Evolutionary conservation across 1,140 invertebrate genomes (phyloP), one percentile per base, ranked within the genome.

Genomic region (Penaeus japonicus): DNA sequence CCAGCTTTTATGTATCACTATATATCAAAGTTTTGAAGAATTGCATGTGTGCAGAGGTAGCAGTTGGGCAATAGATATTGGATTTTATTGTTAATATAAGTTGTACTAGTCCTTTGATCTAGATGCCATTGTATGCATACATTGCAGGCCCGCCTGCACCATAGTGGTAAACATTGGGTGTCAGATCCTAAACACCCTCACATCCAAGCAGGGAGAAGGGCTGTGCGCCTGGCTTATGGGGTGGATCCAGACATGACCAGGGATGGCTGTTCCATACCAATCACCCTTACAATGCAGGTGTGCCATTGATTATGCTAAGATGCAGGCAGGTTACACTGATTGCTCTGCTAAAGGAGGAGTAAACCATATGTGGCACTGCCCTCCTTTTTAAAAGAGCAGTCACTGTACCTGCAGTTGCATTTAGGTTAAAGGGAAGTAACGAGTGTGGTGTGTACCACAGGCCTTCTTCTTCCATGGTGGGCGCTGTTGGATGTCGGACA

Each of bases 221-320:
- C 98, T 20, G 97, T 97, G 0, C 95, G 97, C 92, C 94, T 95
- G 93, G 98, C 99, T 20, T 99, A 97, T 92, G 96, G 96, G 82
- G 95, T 97, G 24, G 96, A 98, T 62, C 98, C 98, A 20, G 98
- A 99, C 93, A 94, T 98, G 92, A 99, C 97, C 0, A 94, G 98
- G n/a, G 98, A 99, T 93, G 98, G 98, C 65, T 98, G 98, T 4
- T 98, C 97, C 17, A 99, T 99, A 92, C 98, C 98, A 12, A 96
- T 99, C 73, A 99, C 98, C 81, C 93, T 99, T 80, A 98, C 97
- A 30, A 93, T 96, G 83, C 94, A 95, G 91, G 94, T 90, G 75
- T 82, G 83, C 80, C 20, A 32, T 54, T 47, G 47, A 47, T 47
- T 47, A 47, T 10, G 47, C 5, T 47, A 47, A 47, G 47, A 47